These are phyloP conservation scores for Oreonectes daqikongensis DNA, from an alignment of 2,797 vertebrate species.

Conservation along the genomic window DNA sequence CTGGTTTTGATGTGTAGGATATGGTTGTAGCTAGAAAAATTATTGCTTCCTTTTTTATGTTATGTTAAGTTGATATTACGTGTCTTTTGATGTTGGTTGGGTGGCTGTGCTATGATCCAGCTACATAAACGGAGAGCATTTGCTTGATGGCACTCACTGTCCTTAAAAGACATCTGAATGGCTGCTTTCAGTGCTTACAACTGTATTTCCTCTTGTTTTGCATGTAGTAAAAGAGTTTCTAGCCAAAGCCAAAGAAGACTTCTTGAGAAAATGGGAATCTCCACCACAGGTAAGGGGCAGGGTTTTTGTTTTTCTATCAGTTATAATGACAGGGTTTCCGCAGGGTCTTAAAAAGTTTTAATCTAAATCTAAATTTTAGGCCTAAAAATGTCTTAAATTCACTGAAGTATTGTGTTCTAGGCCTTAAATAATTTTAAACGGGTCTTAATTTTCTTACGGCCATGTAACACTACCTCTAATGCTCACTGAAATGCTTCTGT, in stretches of 20 bases:
- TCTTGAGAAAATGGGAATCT: slow-evolving; percentile 98
- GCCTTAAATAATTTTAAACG: too few relatives aligned
- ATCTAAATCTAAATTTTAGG: too few relatives aligned
- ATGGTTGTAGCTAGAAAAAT: neutral
- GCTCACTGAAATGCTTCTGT: too few relatives aligned
- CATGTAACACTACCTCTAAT: too few relatives aligned
- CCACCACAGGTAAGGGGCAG: slow-evolving; percentile 87
- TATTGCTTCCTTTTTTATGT: neutral
- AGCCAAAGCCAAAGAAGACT: slow-evolving; percentile 99
- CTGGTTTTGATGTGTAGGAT: slow-evolving; percentile 44
- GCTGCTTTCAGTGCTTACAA: neutral
- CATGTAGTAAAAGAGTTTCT: slow-evolving; percentile 97
- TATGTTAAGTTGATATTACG: neutral
- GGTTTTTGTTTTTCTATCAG: too few relatives aligned
- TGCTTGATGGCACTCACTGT: neutral
- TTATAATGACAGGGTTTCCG: too few relatives aligned
- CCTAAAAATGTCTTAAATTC: too few relatives aligned
- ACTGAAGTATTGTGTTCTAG: too few relatives aligned
- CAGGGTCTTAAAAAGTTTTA: too few relatives aligned
- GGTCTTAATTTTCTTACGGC: too few relatives aligned
- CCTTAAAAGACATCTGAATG: neutral
- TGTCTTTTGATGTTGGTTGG: neutral
- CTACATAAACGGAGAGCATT: too few relatives aligned
- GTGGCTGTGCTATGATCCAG: neutral
- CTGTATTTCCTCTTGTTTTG: slow-evolving; percentile 43